Base-by-base conservation (phyloP, 2,888 invertebrate species). In the Syrista parreyssii region DNA sequence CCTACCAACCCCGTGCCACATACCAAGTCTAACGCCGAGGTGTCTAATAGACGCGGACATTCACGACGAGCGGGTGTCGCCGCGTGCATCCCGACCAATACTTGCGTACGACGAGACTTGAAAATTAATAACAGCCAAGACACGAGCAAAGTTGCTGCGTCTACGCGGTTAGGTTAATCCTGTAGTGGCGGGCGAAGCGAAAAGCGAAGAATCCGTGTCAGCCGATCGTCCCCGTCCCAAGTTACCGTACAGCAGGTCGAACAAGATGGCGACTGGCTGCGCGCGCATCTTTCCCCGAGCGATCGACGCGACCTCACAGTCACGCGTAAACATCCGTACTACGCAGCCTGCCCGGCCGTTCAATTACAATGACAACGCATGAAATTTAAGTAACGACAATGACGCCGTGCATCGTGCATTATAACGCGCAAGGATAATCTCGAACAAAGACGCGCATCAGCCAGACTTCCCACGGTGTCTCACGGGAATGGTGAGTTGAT, bases 71-170 rank as follows among this genome's bases (percentile, higher is more conserved):
- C n/a, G n/a, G n/a, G n/a, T n/a, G n/a, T n/a, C n/a, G n/a, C n/a
- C n/a, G n/a, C n/a, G n/a, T n/a, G n/a, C n/a, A n/a, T 23, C 55
- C 23, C 15, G 55, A 55, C 55, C 82, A 80, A 84, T 83, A 80
- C 83, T 82, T 82, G 55, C 55, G 83, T 84, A 86, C 86, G 87
- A 85, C 87, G 82, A 86, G 87, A 88, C 86, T 87, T 86, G 33
- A 84, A 81, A 87, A 87, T 88, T 87, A 85, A 85, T 86, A 6
- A 23, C 55, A 55, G 55, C 55, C 55, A 88, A 88, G 88, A 86
- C 84, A 86, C 87, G 85, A 88, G 78, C 81, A 87, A 87, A 88
- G 84, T 88, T 88, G 6, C 9, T 23, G 55, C n/a, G n/a, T n/a
- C n/a, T n/a, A n/a, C n/a, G n/a, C n/a, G n/a, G n/a, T n/a, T n/a